A percentile compares a stretch with the other conserved stretches of the same genome.
These are phyloP conservation scores for Cromileptes altivelis DNA, from an alignment of 2,113 vertebrate species.

Conservation along the genomic window DNA sequence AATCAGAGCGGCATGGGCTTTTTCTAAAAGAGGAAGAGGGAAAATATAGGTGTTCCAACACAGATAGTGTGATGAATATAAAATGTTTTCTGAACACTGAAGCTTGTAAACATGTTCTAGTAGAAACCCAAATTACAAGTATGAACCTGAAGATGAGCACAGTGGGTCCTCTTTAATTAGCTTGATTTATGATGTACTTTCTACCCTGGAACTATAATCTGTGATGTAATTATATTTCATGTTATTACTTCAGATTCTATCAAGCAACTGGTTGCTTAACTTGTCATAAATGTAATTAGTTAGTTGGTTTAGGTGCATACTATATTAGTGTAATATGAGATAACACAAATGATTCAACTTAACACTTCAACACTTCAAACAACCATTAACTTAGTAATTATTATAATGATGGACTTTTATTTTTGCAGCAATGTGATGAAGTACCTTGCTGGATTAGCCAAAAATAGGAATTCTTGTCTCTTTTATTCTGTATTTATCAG, in stretches of 20 bases:
- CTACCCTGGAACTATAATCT: not conserved
- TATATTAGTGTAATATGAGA: not conserved
- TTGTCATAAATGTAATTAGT: too few relatives aligned
- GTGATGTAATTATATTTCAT: not conserved
- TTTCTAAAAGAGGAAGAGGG: too few relatives aligned
- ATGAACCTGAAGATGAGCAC: too few relatives aligned
- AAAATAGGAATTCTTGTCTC: not conserved
- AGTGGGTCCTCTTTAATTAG: not conserved
- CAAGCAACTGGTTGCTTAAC: too few relatives aligned
- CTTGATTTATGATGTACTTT: not conserved
- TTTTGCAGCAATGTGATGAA: not conserved
- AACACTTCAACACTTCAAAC: not conserved
- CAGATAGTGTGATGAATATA: too few relatives aligned
- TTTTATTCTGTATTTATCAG: not conserved
- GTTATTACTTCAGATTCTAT: not conserved
- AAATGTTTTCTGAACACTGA: too few relatives aligned
- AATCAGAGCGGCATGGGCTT: too few relatives aligned
- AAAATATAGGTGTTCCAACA: too few relatives aligned
- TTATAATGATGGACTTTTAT: not conserved
- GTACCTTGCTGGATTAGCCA: not conserved
- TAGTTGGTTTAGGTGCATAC: not conserved
- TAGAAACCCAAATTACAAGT: too few relatives aligned
- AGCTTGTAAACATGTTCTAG: too few relatives aligned
- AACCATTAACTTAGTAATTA: not conserved
- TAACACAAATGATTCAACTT: not conserved